These are phyloP conservation scores for Nomada lathburiana DNA, from an alignment of 2,888 invertebrate genomes.

Conservation along the genomic window DNA sequence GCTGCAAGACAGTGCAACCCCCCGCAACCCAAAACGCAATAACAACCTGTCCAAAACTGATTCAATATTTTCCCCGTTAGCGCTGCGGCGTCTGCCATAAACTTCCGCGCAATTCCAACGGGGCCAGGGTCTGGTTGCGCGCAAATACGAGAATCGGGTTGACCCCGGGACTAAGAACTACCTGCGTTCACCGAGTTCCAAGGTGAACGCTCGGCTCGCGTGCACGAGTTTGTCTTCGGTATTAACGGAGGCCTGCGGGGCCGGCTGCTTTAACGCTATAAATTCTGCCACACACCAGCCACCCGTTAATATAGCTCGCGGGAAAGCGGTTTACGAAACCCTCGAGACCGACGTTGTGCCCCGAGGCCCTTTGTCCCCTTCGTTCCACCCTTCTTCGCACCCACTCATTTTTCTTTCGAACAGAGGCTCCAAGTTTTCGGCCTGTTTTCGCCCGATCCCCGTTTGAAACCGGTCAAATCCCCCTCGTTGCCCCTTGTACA, in stretches of 20 bases:
- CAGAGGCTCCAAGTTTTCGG: background rate
- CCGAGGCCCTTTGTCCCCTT: constrained; percentile 48
- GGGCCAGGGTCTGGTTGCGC: constrained; percentile 16
- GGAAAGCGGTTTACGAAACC: constrained; percentile 79
- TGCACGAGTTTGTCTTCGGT: constrained; percentile 81
- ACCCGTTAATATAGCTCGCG: constrained; percentile 75
- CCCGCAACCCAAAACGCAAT: background rate
- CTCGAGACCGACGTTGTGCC: constrained; percentile 53
- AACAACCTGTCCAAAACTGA: background rate
- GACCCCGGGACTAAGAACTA: constrained; percentile 63
- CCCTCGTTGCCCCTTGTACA: background rate
- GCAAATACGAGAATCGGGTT: constrained; percentile 65
- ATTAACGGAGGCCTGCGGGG: constrained; percentile 73
- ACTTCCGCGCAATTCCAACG: constrained; percentile 55
- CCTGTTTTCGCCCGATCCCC: background rate
- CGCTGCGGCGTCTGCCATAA: constrained; percentile 60
- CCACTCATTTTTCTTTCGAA: background rate
- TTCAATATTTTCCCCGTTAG: constrained; percentile 43
- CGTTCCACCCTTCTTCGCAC: background rate
- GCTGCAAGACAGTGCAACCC: no score
- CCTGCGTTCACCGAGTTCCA: constrained; percentile 42
- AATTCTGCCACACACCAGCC: constrained; percentile 73
- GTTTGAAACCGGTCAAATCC: constrained; percentile 9
- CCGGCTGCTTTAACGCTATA: constrained; percentile 70
- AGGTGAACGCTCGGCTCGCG: constrained; percentile 44